Percentiles rank a stretch among this genome's conserved stretches.
phyloP scores from a whole-genome alignment of 2,888 invertebrate genomes.

The Ormyrus pomaceus region DNA sequence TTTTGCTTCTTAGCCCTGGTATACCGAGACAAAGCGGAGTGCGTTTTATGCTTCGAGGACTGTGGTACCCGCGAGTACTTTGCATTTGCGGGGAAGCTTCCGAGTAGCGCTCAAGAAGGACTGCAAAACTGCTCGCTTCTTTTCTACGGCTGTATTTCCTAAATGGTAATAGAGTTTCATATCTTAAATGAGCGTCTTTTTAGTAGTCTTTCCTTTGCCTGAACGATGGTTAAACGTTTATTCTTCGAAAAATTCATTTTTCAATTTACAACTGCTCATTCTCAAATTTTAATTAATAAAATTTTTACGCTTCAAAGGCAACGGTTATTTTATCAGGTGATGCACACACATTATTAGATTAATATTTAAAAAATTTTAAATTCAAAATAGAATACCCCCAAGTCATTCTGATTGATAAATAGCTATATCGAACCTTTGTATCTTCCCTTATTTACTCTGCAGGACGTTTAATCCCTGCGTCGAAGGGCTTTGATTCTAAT shows the following conservation, averaged over 20 bases:
- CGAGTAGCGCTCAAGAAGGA: not conserved
- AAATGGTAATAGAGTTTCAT: too few relatives aligned
- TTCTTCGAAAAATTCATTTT: not conserved
- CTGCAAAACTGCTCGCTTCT: too few relatives aligned
- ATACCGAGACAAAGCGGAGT: slow-evolving; percentile 1
- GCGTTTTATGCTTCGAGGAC: slow-evolving; percentile 43
- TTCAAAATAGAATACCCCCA: too few relatives aligned
- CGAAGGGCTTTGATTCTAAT: slow-evolving; percentile 3
- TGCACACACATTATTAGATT: too few relatives aligned
- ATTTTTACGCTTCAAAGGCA: too few relatives aligned
- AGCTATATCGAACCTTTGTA: not conserved
- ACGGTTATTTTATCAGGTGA: too few relatives aligned
- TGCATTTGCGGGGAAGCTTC: slow-evolving; percentile 18
- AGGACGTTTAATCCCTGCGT: slow-evolving; percentile 20
- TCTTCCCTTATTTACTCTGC: not conserved
- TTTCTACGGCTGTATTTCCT: too few relatives aligned
- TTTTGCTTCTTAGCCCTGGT: slow-evolving; percentile 7
- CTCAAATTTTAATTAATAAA: too few relatives aligned
- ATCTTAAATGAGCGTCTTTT: too few relatives aligned
- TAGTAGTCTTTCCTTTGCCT: too few relatives aligned
- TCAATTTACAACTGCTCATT: too few relatives aligned
- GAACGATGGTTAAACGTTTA: not conserved
- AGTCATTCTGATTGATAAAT: slow-evolving; percentile 43
- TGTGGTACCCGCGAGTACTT: not conserved
- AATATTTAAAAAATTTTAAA: too few relatives aligned